Evolutionary conservation across 2,888 invertebrate genomes (phyloP), one percentile per base, ranked within the genome.

Genomic region (Caradrina kadenii): DNA sequence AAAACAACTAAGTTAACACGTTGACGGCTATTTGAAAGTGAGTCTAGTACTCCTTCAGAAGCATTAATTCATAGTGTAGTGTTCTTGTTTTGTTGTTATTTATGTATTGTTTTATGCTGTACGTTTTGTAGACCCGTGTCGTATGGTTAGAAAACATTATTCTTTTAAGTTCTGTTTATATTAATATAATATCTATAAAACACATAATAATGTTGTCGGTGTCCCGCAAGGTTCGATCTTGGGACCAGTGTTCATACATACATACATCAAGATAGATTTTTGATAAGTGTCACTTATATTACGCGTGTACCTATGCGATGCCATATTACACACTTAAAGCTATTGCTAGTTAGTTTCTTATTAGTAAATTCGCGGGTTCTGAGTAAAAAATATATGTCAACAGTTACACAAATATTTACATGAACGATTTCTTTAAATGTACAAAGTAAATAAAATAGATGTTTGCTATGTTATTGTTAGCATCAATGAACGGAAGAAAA

Each of bases 321-420:
- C 88, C 86, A 90, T 89, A 89, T 88, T 88, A 89, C 93, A 96
- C 95, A 96, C 94, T 95, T 95, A 96, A 95, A 96, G 95, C 96
- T 96, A 94, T 92, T 85, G 82, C 88, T 89, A 90, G 59, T 74
- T 76, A 69, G 61, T 83, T 82, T 79, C 80, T 83, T 87, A 85
- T 86, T 76, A 69, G 73, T 73, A 81, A 80, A 59, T 68, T 66
- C 79, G 71, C 86, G 85, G 88, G 90, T 90, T 92, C 90, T 93
- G 94, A 94, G 94, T 93, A 90, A 80, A 81, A 26, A 77, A 62
- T 13, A 4, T 17, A 2, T 26, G 35, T 19, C 31, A 60, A 35
- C 45, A 45, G 11, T 45, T 45, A n/a, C n/a, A n/a, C n/a, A 17
- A 45, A 45, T 17, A 45, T 55, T 39, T 77, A 73, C 50, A 39